Evolutionary conservation across 2,888 invertebrate genomes (phyloP).

Genomic region (Scaptomyza caliginosa): DNA sequence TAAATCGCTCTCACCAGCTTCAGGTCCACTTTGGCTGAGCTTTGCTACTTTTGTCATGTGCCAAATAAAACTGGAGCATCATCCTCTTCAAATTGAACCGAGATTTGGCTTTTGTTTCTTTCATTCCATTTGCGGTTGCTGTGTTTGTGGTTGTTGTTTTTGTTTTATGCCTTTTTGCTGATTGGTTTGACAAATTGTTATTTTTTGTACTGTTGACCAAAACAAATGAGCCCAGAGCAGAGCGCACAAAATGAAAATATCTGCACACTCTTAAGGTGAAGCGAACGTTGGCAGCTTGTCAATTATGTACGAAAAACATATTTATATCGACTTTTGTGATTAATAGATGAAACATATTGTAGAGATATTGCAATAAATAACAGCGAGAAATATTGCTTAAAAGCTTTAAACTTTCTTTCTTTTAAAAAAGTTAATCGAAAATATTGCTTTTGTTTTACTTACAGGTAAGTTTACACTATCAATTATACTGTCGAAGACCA

Average conservation of each 20-base stretch:
- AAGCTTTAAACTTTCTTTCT: slow-evolving; percentile 4
- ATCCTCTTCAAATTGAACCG: slow-evolving; percentile 14
- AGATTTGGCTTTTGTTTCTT: slow-evolving; percentile 28
- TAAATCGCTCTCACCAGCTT: neutral
- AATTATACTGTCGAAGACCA: slow-evolving; percentile 34
- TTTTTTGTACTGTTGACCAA: slow-evolving; percentile 40
- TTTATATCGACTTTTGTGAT: slow-evolving; percentile 29
- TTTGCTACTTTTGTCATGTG: slow-evolving; percentile 3
- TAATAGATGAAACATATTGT: slow-evolving; percentile 38
- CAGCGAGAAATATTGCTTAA: neutral
- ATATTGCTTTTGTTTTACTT: slow-evolving; percentile 25
- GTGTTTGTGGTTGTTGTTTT: too few species aligned
- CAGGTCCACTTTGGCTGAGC: too few species aligned
- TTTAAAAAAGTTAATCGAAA: too few species aligned
- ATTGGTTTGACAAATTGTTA: slow-evolving; percentile 62
- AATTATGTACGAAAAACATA: slow-evolving; percentile 21
- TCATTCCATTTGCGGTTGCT: too few species aligned
- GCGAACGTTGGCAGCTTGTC: slow-evolving; percentile 42
- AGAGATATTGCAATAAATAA: too few species aligned
- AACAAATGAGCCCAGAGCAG: slow-evolving; percentile 57
- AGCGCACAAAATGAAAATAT: neutral
- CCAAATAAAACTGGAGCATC: slow-evolving; percentile 32
- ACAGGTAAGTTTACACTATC: slow-evolving; percentile 53
- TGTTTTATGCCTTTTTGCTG: slow-evolving; percentile 6
- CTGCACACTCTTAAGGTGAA: slow-evolving; percentile 21